Conservation (phyloP, 1,140 invertebrate species). For the Pantala flavescens region DNA sequence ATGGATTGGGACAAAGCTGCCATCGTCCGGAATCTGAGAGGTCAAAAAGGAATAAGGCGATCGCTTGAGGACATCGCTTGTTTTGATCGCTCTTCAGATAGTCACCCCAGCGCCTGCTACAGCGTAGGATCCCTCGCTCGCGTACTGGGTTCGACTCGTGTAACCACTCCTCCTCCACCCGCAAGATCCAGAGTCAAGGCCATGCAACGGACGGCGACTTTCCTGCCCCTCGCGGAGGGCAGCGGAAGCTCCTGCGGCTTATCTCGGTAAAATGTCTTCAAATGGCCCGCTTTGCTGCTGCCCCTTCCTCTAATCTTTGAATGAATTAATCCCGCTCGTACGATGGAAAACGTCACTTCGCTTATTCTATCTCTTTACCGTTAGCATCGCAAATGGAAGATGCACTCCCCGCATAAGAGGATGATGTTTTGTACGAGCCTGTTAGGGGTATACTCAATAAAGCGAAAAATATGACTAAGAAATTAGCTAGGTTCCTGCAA, state of each 20-base stretch:
- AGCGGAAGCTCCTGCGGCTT: not conserved
- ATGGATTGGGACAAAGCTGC: not conserved
- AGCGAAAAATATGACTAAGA: no score
- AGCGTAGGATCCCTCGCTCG: not conserved
- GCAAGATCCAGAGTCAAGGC: not conserved
- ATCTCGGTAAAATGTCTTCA: no score
- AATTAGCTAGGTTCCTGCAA: no score
- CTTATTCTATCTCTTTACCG: no score
- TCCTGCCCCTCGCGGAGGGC: not conserved
- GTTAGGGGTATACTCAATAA: no score
- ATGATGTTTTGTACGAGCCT: no score
- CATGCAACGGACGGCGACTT: not conserved
- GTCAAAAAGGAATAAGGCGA: not conserved
- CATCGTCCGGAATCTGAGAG: not conserved
- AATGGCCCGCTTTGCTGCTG: no score
- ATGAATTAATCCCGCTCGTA: no score
- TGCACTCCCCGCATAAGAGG: no score
- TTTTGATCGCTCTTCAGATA: not conserved
- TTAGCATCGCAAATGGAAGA: no score
- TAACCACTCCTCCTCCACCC: not conserved
- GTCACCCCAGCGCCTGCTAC: not conserved
- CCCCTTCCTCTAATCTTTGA: no score
- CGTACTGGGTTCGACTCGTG: not conserved
- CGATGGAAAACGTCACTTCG: no score
- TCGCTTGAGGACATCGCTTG: not conserved